A percentile compares a stretch with the other conserved stretches of the same genome.
Evolutionary conservation across 2,888 invertebrate genomes (phyloP).

Genomic region (Brachyptera risi): DNA sequence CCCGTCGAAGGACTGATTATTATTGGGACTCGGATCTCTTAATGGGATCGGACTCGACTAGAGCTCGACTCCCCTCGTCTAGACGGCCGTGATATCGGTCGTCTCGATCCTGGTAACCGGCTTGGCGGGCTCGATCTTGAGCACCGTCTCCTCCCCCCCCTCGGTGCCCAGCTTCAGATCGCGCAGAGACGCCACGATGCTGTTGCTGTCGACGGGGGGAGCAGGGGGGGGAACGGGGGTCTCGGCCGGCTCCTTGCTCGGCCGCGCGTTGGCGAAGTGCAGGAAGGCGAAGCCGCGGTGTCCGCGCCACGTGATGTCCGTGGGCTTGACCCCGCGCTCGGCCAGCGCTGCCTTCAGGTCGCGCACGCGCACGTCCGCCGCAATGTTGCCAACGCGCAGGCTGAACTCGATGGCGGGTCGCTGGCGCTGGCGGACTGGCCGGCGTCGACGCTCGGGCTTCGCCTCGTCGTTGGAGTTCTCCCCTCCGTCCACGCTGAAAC

Average conservation of each 20-base stretch:
- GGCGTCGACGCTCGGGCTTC: constrained; percentile 44
- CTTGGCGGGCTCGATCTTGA: constrained; percentile 47
- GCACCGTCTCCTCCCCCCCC: constrained; percentile 41
- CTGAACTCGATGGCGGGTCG: constrained; percentile 36
- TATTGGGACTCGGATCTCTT: no score
- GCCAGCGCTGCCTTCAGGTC: constrained; percentile 69
- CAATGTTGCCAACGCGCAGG: constrained; percentile 64
- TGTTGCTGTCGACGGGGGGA: constrained; percentile 44
- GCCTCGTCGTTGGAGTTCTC: background rate
- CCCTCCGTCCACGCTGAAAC: constrained; percentile 7
- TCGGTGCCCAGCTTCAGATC: constrained; percentile 45
- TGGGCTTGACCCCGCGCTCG: constrained; percentile 70
- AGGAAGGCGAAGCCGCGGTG: constrained; percentile 62
- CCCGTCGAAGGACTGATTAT: no score
- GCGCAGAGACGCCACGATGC: constrained; percentile 49
- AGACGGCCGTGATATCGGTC: constrained; percentile 50
- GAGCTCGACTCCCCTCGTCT: no score
- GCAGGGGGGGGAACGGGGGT: constrained; percentile 27
- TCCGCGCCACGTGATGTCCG: constrained; percentile 64
- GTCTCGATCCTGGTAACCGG: constrained; percentile 51
- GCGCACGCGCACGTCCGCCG: constrained; percentile 64
- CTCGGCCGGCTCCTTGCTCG: constrained; percentile 41
- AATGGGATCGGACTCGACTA: no score
- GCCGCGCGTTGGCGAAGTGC: constrained; percentile 64
- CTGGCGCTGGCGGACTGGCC: constrained; percentile 45